Evolutionary conservation across 2,797 vertebrate genomes (phyloP), one percentile per base, ranked within the genome.

Genomic region (Saxicola maurus): DNA sequence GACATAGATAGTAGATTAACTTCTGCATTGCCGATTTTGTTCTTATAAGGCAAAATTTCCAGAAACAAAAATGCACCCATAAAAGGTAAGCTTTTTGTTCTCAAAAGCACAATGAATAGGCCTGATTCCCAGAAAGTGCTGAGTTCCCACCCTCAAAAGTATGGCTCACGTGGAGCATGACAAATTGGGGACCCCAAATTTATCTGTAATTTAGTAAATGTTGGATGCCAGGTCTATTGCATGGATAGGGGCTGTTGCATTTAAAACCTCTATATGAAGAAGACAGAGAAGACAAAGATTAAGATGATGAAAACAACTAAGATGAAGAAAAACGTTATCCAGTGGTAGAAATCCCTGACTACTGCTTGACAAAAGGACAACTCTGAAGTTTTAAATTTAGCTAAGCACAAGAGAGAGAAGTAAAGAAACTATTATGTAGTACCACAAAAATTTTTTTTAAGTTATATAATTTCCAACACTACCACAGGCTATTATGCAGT

Each of bases 381-480:
- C 19, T 73, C 49, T 13, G 23, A 78, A 77, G 28, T 55, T 80
- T 57, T 40, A 67, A 37, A 85, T 55, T 80, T 19, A 84, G 73
- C 68, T 52, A 20, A 4, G 18, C 25, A 53, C 27, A 87, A 67
- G 28, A 52, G 0, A 77, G 15, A 42, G n/a, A 78, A 49, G 48
- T 17, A 55, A 68, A 72, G 5, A 40, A 66, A 40, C 10, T 38
- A 20, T 31, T 67, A 24, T 11, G 18, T 4, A 55, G 37, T 37
- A 51, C 21, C 28, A 82, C 18, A 59, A 49, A 25, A 8, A 1
- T 15, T 16, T 0, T 3, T 20, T 30, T 11, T 0, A 66, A 51
- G 8, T 31, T 31, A 2, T 11, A 24, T 38, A 0, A 52, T 67
- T 59, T 60, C 28, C 28, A 66, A 13, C 8, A 66, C 13, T 27